Conservation (phyloP, 1,140 invertebrate genomes). For the Drosophila ficusphila region DNA sequence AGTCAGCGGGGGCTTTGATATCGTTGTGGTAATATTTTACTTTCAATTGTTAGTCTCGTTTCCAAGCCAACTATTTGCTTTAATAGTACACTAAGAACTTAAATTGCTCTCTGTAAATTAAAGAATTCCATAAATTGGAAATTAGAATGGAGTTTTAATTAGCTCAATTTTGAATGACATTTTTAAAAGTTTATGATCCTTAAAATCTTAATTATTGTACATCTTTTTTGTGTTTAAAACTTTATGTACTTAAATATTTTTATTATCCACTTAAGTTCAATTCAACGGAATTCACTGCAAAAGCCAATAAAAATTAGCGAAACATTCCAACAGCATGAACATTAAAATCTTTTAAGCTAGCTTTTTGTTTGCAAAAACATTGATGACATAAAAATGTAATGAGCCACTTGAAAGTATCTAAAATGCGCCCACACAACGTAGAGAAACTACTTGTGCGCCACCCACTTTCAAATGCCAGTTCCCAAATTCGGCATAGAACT, state of each 20-base stretch:
- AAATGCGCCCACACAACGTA: background rate
- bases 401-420: constrained; percentile 4
- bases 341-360: background rate
- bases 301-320: too few relatives aligned
- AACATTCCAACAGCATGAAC: too few relatives aligned
- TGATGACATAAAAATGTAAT: constrained; percentile 17
- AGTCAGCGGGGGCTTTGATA: constrained; percentile 7
- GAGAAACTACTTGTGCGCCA: background rate
- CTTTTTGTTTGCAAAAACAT: background rate
- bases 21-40: background rate
- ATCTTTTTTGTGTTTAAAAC: too few relatives aligned
- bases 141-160: too few relatives aligned
- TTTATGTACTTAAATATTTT: background rate
- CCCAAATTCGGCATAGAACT: constrained; percentile 31
- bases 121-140: too few relatives aligned
- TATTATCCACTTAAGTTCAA: background rate
- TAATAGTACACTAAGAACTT: background rate
- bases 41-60: constrained; percentile 2
- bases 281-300: too few relatives aligned
- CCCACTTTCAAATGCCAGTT: constrained; percentile 15
- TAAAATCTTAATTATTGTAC: too few relatives aligned
- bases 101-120: too few relatives aligned
- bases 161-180: too few relatives aligned
- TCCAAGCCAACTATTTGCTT: background rate
- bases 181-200: too few relatives aligned